Evolutionary conservation across 2,888 invertebrate species (phyloP).

Genomic region (Mylabris sibirica): DNA sequence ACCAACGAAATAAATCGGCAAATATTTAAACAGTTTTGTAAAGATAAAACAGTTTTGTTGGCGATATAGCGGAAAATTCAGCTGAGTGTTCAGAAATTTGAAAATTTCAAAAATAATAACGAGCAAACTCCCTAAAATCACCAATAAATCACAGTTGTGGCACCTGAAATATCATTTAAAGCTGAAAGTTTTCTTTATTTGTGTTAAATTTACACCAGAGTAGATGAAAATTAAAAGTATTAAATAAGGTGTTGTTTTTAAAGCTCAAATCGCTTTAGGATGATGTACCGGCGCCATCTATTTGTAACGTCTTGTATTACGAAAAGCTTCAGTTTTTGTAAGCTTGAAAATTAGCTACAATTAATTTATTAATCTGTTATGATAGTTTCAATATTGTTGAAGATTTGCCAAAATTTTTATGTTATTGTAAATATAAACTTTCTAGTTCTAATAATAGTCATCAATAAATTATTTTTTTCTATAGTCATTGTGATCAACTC

Average conservation of each 20-base stretch:
- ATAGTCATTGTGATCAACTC: neutral
- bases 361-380: neutral
- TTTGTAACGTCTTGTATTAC: neutral
- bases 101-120: too few relatives aligned
- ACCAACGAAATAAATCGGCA: neutral
- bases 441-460: neutral
- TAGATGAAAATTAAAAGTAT: too few relatives aligned
- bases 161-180: too few relatives aligned
- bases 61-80: too few relatives aligned
- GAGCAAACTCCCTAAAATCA: too few relatives aligned
- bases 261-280: neutral
- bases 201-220: too few relatives aligned
- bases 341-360: neutral
- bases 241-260: neutral
- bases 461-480: too few relatives aligned
- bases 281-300: neutral
- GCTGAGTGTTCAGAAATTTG: too few relatives aligned
- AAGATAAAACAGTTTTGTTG: neutral
- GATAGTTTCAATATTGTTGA: neutral
- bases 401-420: neutral
- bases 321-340: neutral
- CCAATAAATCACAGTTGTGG: too few relatives aligned
- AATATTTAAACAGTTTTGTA: neutral
- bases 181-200: too few relatives aligned
- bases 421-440: neutral